These are phyloP conservation scores for Halichoerus grypus DNA, from an alignment of 2,113 vertebrate species.

Conservation along the genomic window DNA sequence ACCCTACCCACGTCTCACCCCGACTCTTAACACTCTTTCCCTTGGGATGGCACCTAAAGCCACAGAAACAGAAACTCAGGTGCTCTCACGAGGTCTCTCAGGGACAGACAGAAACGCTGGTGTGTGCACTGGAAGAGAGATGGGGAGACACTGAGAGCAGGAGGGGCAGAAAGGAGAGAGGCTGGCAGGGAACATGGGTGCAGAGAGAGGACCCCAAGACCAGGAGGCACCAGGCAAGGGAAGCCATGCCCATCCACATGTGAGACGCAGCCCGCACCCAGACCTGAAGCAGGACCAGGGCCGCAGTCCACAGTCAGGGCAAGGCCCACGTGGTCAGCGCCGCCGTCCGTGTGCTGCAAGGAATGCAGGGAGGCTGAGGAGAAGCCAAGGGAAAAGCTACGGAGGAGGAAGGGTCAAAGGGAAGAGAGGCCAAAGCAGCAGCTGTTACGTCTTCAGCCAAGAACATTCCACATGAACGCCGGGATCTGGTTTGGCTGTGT, in stretches of 20 bases:
- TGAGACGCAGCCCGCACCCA: neutral
- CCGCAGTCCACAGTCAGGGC: neutral
- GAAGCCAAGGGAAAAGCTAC: neutral
- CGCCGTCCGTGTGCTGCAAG: neutral
- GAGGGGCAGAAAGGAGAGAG: neutral
- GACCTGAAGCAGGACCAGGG: neutral
- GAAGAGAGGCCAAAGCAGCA: constrained; percentile 37
- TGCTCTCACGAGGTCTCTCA: neutral
- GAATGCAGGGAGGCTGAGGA: neutral
- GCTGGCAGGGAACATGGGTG: neutral
- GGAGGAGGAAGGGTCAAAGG: neutral
- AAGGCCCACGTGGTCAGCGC: neutral
- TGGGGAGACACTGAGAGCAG: neutral
- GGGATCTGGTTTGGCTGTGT: neutral
- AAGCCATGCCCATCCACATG: fast-evolving
- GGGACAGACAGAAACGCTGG: neutral
- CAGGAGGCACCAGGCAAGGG: neutral
- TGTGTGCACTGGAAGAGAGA: neutral
- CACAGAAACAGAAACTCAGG: neutral
- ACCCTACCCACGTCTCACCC: neutral
- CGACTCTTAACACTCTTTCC: neutral
- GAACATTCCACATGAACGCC: constrained; percentile 46
- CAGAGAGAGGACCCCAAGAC: neutral
- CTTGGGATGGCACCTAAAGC: neutral
- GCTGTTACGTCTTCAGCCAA: neutral